These are phyloP conservation scores for Agonopterix alstromeriana DNA, from an alignment of 2,888 invertebrate species.

Conservation along the genomic window DNA sequence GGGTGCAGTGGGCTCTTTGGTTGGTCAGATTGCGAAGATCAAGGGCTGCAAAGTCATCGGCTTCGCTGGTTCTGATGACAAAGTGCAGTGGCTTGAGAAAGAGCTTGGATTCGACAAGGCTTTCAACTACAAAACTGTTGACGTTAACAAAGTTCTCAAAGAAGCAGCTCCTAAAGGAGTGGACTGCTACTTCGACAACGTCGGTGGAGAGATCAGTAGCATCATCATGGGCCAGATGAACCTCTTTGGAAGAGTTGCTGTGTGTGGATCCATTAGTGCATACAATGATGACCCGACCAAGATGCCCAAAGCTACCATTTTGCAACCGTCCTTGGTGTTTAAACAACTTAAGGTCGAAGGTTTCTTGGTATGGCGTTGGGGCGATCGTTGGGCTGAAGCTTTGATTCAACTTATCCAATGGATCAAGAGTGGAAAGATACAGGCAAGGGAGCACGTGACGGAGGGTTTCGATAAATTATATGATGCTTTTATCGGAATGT, in stretches of 20 bases:
- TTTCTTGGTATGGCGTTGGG: conserved; percentile 72
- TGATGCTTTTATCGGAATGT: conserved; percentile 80
- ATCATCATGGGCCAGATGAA: conserved; percentile 79
- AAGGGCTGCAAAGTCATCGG: conserved; percentile 81
- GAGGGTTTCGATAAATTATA: conserved; percentile 83
- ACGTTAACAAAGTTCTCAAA: conserved; percentile 72
- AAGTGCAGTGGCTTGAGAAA: conserved; percentile 80
- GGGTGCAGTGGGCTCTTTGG: conserved; percentile 84
- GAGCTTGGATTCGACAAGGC: conserved; percentile 82
- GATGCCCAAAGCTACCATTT: conserved; percentile 43
- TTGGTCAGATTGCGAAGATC: conserved; percentile 86
- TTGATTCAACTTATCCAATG: conserved; percentile 74
- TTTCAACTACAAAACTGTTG: conserved; percentile 83
- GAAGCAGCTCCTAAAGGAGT: conserved; percentile 81
- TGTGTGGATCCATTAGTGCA: conserved; percentile 47
- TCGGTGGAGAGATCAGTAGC: conserved; percentile 80
- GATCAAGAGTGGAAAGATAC: conserved; percentile 81
- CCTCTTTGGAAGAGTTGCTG: conserved; percentile 27
- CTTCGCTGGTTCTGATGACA: conserved; percentile 82
- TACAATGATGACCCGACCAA: conserved; percentile 40
- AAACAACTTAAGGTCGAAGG: conserved; percentile 80
- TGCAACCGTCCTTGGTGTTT: conserved; percentile 74
- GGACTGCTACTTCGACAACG: conserved; percentile 87
- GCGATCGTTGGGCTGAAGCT: conserved; percentile 74
- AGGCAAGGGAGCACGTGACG: conserved; percentile 79